Conservation (phyloP, 2,888 invertebrate species). For the Bimastos eiseni region DNA sequence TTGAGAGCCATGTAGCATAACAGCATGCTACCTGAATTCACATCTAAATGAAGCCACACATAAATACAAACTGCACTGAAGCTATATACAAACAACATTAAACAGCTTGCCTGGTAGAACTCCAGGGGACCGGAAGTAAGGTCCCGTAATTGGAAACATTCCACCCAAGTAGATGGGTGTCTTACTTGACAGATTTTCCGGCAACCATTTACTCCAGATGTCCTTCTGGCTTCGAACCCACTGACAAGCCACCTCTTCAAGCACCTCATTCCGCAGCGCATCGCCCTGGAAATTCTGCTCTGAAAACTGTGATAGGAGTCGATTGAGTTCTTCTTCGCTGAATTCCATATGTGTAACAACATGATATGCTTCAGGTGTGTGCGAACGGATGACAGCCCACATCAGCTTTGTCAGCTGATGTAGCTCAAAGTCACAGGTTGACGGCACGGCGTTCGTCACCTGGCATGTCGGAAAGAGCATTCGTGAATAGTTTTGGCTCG, state of each 20-base stretch:
- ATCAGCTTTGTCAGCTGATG: conserved; percentile 71
- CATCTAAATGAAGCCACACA: not conserved
- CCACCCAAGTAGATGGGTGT: conserved; percentile 70
- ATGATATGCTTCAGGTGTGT: conserved; percentile 63
- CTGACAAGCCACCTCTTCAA: conserved; percentile 63
- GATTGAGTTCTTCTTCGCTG: conserved; percentile 65
- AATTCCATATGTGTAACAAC: conserved; percentile 63
- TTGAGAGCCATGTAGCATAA: too few species aligned
- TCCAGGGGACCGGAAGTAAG: conserved; percentile 68
- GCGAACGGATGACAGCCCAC: conserved; percentile 64
- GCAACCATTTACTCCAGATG: conserved; percentile 63
- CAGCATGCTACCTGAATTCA: too few species aligned
- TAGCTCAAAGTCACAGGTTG: conserved; percentile 71
- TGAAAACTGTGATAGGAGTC: conserved; percentile 59
- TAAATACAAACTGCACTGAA: not conserved
- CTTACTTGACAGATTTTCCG: conserved; percentile 59
- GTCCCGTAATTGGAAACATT: conserved; percentile 73
- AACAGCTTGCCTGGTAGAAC: conserved; percentile 65
- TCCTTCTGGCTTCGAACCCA: conserved; percentile 69
- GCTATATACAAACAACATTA: not conserved
- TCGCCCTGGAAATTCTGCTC: not conserved
- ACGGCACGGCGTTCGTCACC: not conserved
- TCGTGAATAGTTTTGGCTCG: conserved; percentile 65
- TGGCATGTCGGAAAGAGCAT: conserved; percentile 72
- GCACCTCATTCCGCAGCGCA: conserved; percentile 53